These are phyloP conservation scores for Caenorhabditis brenneri DNA, from an alignment of 1,140 invertebrate species.

Conservation along the genomic window DNA sequence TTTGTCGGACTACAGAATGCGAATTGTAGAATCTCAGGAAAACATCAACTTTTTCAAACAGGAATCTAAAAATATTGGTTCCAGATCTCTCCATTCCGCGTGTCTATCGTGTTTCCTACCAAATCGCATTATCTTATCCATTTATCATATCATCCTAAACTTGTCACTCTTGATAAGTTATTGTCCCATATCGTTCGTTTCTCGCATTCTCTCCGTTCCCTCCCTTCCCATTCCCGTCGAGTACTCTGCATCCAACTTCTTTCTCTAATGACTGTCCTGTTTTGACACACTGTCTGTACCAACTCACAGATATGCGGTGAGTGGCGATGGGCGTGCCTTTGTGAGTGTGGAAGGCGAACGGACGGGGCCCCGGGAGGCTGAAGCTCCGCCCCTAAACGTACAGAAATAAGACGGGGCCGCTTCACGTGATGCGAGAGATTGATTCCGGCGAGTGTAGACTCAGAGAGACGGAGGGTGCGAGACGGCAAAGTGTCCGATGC, in stretches of 20 bases:
- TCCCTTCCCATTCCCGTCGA: not conserved
- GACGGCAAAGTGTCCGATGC: slow-evolving; percentile 18
- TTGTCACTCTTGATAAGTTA: not conserved
- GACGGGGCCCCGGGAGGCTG: not conserved
- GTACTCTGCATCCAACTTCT: not conserved
- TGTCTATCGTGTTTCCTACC: not conserved
- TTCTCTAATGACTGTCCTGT: not conserved
- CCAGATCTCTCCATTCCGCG: too few relatives aligned
- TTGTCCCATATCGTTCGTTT: not conserved
- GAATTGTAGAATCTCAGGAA: too few relatives aligned
- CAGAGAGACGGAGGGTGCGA: not conserved
- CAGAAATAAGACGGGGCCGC: slow-evolving; percentile 35
- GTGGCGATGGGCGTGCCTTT: not conserved
- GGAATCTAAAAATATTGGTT: too few relatives aligned
- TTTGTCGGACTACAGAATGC: too few relatives aligned
- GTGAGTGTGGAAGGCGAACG: not conserved
- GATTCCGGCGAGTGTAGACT: not conserved
- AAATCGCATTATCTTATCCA: not conserved
- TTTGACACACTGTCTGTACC: not conserved
- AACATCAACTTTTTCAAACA: too few relatives aligned
- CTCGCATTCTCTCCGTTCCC: not conserved
- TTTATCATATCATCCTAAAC: not conserved
- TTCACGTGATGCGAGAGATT: slow-evolving; percentile 32
- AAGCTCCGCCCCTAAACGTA: slow-evolving; percentile 19
- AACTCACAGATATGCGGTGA: not conserved